A percentile compares a stretch with the other conserved stretches of the same genome.
These are phyloP conservation scores for Rhynchonema sp. DNA, from an alignment of 2,888 invertebrate species.

Conservation along the genomic window DNA sequence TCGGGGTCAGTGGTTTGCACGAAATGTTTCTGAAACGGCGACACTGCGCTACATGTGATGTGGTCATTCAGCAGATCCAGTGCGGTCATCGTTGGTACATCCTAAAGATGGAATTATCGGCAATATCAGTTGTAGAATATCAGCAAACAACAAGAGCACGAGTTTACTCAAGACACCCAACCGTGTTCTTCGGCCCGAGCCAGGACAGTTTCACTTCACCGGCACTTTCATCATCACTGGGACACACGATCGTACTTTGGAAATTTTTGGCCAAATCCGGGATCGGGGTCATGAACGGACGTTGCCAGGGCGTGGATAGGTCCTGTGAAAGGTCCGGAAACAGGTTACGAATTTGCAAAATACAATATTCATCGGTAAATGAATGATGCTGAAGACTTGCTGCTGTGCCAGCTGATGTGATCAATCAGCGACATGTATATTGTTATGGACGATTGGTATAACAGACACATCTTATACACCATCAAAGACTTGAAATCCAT, in stretches of 20 bases:
- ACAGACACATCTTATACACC: no score
- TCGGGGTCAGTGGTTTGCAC: constrained; percentile 60
- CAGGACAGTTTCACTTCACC: constrained; percentile 57
- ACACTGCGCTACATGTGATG: constrained; percentile 58
- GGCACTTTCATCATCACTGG: constrained; percentile 51
- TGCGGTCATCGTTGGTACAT: constrained; percentile 38
- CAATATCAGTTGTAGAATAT: background rate
- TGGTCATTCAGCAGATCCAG: constrained; percentile 54
- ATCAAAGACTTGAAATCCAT: no score
- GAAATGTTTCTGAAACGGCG: constrained; percentile 58
- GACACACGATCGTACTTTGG: constrained; percentile 45
- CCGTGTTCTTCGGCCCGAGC: constrained; percentile 48
- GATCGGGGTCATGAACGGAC: constrained; percentile 36
- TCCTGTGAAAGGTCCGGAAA: no score
- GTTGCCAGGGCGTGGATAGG: no score
- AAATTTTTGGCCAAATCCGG: constrained; percentile 43
- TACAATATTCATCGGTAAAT: no score
- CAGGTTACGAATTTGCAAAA: no score
- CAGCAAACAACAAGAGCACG: background rate
- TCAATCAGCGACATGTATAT: no score
- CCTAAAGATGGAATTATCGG: no score
- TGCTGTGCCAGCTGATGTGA: no score
- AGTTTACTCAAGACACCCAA: no score
- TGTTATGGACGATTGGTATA: no score
- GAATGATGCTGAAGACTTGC: no score